Conservation (phyloP, 2,888 invertebrate genomes). For the Melieria omissa region DNA sequence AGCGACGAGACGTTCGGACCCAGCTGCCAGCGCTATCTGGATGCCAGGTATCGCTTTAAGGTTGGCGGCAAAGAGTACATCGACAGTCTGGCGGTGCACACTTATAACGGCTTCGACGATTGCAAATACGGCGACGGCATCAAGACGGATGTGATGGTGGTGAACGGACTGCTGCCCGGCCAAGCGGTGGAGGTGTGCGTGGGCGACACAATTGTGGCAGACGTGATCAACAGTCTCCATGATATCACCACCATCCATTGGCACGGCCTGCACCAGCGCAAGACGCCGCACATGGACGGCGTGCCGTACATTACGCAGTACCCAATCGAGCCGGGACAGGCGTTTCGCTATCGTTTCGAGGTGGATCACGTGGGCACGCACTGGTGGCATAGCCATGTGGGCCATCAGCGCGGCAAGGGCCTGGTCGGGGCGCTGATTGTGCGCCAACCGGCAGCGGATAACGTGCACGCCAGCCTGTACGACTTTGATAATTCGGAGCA, state of each 20-base stretch:
- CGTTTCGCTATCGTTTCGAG: constrained; percentile 60
- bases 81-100: constrained; percentile 45
- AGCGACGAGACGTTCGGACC: constrained; percentile 61
- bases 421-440: constrained; percentile 57
- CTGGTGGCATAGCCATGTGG: constrained; percentile 64
- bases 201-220: constrained; percentile 61
- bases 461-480: constrained; percentile 55
- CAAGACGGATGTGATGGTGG: constrained; percentile 54
- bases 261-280: constrained; percentile 60
- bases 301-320: constrained; percentile 63
- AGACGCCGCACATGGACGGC: constrained; percentile 62
- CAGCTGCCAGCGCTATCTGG: constrained; percentile 55
- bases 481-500: constrained; percentile 60
- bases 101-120: constrained; percentile 45
- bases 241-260: constrained; percentile 61
- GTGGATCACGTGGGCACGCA: constrained; percentile 59
- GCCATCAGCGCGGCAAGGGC: constrained; percentile 59
- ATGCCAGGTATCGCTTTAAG: constrained; percentile 52
- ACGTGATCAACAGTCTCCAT: constrained; percentile 59
- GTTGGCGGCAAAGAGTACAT: constrained; percentile 52
- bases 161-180: constrained; percentile 58
- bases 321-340: constrained; percentile 60
- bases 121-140: constrained; percentile 61
- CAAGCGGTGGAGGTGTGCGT: constrained; percentile 57
- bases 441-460: constrained; percentile 49